Evolutionary conservation across 2,888 invertebrate genomes (phyloP).

Genomic region (Hetaerina titia): DNA sequence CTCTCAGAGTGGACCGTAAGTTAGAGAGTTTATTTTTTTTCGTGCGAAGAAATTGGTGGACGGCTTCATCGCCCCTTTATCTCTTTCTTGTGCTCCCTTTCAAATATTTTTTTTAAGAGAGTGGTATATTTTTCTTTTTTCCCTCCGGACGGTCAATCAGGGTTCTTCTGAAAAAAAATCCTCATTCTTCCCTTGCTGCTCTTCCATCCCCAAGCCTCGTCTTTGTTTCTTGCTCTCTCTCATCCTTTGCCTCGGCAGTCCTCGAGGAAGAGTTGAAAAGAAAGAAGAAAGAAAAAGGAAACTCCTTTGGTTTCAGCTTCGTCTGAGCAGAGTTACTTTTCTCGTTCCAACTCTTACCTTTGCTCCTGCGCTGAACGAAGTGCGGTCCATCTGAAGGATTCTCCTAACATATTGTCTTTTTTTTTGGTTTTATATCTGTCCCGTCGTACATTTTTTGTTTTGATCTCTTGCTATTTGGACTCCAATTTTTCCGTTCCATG

Average conservation of each 20-base stretch:
- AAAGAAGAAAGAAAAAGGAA: background rate
- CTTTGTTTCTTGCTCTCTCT: too few species aligned
- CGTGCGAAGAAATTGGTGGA: too few species aligned
- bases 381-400: background rate
- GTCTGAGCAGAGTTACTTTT: background rate
- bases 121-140: too few species aligned
- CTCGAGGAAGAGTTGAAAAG: too few species aligned
- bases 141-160: too few species aligned
- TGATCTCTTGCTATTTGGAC: background rate
- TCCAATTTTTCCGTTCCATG: background rate
- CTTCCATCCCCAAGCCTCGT: background rate
- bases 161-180: background rate
- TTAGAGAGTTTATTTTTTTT: too few species aligned
- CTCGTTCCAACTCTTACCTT: background rate
- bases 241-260: too few species aligned
- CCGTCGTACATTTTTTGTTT: background rate
- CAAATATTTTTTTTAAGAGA: too few species aligned
- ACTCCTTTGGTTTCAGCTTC: background rate
- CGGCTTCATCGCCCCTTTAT: too few species aligned
- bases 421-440: background rate
- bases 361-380: too few species aligned
- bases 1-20: too few species aligned
- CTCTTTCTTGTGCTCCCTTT: too few species aligned
- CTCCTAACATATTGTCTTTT: background rate
- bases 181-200: background rate